These are phyloP conservation scores for Oryctolagus cuniculus DNA, from an alignment of 2,113 vertebrate species.

Conservation along the genomic window DNA sequence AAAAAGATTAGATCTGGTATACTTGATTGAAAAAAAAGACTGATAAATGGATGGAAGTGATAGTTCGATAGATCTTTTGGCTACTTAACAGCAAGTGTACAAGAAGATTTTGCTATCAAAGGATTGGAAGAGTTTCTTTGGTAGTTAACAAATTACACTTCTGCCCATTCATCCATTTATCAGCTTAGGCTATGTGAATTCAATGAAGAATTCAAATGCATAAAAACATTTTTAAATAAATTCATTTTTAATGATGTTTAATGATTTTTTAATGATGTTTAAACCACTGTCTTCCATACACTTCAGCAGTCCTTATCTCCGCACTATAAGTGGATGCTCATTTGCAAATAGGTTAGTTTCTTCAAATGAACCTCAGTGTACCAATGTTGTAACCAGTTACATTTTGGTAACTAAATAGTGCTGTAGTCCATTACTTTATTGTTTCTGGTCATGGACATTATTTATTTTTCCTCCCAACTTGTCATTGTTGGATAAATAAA, in stretches of 20 bases:
- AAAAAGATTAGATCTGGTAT: neutral
- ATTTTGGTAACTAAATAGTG: neutral
- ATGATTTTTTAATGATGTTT: constrained; percentile 70
- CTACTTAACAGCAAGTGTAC: neutral
- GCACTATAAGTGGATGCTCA: neutral
- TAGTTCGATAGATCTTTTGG: neutral
- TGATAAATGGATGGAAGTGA: neutral
- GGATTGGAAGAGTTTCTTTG: neutral
- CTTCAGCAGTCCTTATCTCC: neutral
- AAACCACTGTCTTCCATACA: constrained; percentile 11
- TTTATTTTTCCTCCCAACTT: neutral
- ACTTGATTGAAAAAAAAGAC: neutral
- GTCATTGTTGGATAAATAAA: constrained; percentile 11
- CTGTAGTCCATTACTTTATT: neutral
- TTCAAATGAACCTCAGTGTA: neutral
- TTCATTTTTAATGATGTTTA: constrained; percentile 70
- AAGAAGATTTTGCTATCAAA: neutral
- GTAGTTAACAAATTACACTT: neutral
- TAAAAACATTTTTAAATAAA: constrained; percentile 63
- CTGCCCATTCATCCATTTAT: neutral
- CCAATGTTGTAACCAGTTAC: neutral
- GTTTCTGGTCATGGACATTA: neutral
- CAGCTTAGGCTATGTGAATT: constrained; percentile 30
- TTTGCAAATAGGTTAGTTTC: constrained; percentile 43
- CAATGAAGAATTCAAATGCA: constrained; percentile 59